Percentiles rank a stretch among this genome's conserved stretches.
Evolutionary conservation across 2,113 vertebrate species (phyloP).

Genomic region (Trematomus loennbergii): DNA sequence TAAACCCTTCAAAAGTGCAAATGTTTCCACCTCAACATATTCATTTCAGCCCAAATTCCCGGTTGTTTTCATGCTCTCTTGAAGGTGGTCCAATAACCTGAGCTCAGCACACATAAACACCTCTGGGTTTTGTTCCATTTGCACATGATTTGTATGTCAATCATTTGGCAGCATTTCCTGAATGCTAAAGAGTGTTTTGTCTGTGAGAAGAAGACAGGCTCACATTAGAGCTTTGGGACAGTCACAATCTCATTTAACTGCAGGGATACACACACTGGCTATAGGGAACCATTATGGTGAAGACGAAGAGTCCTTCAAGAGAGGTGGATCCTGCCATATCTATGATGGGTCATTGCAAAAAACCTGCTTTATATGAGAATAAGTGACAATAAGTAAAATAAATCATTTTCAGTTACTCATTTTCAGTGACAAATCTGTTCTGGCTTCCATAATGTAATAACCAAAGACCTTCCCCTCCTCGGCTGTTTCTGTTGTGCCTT

Average conservation of each 20-base stretch:
- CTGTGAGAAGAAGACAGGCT: no score
- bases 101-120: conserved; percentile 19
- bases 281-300: no score
- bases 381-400: no score
- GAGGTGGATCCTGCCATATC: not conserved
- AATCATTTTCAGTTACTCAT: not conserved
- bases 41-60: conserved; percentile 36
- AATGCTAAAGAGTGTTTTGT: no score
- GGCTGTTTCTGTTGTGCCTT: not conserved
- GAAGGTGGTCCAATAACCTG: conserved; percentile 44
- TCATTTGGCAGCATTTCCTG: conserved; percentile 38
- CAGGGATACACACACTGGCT: no score
- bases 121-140: conserved; percentile 49
- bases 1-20: conserved; percentile 5
- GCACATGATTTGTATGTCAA: conserved; percentile 61
- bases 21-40: not conserved
- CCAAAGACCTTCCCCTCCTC: not conserved
- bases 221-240: no score
- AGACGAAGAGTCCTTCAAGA: conserved; percentile 21
- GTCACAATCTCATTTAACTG: no score
- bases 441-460: not conserved
- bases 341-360: not conserved
- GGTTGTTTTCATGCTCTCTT: conserved; percentile 21
- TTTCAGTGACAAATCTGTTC: not conserved
- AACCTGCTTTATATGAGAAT: not conserved